Percentiles rank a stretch among this genome's conserved stretches.
phyloP scores from a whole-genome alignment of 2,797 vertebrate species.

The Macroramphosus scolopax region DNA sequence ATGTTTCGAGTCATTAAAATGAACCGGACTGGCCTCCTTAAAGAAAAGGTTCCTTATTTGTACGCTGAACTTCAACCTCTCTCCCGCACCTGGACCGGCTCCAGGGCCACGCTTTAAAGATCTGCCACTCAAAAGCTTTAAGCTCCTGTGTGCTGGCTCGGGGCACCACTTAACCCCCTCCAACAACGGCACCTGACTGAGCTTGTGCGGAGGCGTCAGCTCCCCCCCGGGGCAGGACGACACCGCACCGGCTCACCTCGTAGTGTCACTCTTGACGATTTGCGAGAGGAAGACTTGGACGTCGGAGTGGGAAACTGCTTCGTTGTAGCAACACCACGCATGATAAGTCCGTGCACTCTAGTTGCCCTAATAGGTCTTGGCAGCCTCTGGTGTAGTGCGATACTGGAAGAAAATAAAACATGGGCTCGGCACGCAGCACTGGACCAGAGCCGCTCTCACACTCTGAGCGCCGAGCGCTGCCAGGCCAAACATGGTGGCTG shows the following conservation, averaged over 20 bases:
- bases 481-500: constrained; percentile 68
- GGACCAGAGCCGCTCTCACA: constrained; percentile 40
- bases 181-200: constrained; percentile 55
- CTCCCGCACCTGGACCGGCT: constrained; percentile 67
- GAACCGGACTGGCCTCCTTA: constrained; percentile 22
- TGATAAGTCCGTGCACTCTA: constrained; percentile 52
- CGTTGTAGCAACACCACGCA: constrained; percentile 20
- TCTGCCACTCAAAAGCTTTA: constrained; percentile 67
- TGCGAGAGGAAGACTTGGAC: constrained; percentile 25
- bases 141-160: constrained; percentile 58
- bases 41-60: constrained; percentile 42
- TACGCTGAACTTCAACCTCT: constrained; percentile 20
- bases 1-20: constrained; percentile 32
- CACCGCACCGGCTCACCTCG: constrained; percentile 22
- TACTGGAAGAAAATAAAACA: constrained; percentile 67
- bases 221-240: constrained; percentile 41
- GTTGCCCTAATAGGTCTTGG: constrained; percentile 56
- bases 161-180: constrained; percentile 60
- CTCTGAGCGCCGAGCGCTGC: constrained; percentile 34
- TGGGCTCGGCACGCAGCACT: constrained; percentile 35
- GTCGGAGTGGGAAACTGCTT: constrained; percentile 40
- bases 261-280: constrained; percentile 20
- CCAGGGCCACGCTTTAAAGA: constrained; percentile 56
- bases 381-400: constrained; percentile 56
- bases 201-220: constrained; percentile 44